phyloP scores from a whole-genome alignment of 2,888 invertebrate species.

The Eupithecia dodoneata region DNA sequence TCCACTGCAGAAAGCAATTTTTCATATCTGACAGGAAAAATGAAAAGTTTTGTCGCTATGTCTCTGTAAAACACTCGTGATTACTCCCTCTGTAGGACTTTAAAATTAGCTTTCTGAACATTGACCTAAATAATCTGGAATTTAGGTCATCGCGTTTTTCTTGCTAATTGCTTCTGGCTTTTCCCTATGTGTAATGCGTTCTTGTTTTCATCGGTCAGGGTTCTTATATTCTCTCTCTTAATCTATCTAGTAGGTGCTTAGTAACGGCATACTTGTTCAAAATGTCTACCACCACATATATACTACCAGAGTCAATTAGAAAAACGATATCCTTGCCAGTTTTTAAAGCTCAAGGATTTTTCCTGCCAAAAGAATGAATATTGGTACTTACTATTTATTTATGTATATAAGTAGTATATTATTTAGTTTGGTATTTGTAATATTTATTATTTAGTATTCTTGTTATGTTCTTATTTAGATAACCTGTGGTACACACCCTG shows the following conservation, averaged over 20 bases:
- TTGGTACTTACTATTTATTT: too few relatives aligned
- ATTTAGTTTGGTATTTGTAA: too few relatives aligned
- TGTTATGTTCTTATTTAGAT: too few relatives aligned
- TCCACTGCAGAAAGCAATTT: conserved; percentile 42
- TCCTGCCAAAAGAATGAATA: too few relatives aligned
- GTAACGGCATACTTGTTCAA: neutral
- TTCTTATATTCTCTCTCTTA: neutral
- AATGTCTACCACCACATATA: neutral
- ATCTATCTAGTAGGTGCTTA: neutral
- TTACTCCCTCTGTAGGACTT: neutral
- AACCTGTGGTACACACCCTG: too few relatives aligned
- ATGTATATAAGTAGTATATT: too few relatives aligned
- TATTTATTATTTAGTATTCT: too few relatives aligned
- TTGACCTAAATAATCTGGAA: conserved; percentile 11
- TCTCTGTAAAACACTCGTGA: neutral
- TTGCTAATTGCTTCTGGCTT: conserved; percentile 9
- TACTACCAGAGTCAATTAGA: too few relatives aligned
- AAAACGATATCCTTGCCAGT: too few relatives aligned
- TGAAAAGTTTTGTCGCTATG: conserved; percentile 32
- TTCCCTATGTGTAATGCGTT: neutral
- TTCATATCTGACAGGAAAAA: conserved; percentile 44
- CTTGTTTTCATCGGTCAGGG: neutral
- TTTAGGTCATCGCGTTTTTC: conserved; percentile 12
- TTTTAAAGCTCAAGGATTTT: too few relatives aligned
- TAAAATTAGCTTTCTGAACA: conserved; percentile 6